Evolutionary conservation across 2,888 invertebrate species (phyloP).

Genomic region (Andrena hattorfiana): DNA sequence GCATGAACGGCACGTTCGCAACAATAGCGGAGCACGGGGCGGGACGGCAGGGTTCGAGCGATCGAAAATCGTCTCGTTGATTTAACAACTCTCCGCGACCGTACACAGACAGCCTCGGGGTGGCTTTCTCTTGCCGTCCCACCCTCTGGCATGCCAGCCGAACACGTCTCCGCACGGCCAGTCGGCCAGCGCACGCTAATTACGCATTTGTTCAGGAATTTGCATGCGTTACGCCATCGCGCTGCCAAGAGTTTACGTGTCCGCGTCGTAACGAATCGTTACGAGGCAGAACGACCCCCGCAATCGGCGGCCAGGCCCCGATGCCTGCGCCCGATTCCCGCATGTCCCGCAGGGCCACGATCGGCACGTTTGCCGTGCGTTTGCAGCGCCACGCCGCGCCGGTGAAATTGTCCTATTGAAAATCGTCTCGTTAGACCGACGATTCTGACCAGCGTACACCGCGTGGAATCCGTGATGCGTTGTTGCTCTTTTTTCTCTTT

Average conservation of each 20-base stretch:
- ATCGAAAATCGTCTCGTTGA: constrained; percentile 76
- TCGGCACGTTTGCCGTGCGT: constrained; percentile 40
- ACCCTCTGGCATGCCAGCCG: constrained; percentile 2
- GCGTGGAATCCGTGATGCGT: constrained; percentile 30
- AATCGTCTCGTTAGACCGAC: constrained; percentile 57
- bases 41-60: constrained; percentile 33
- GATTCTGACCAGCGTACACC: constrained; percentile 34
- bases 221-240: constrained; percentile 77
- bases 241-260: constrained; percentile 65
- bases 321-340: constrained; percentile 2
- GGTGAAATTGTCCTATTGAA: constrained; percentile 57
- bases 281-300: constrained; percentile 41
- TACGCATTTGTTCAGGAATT: constrained; percentile 81
- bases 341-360: constrained; percentile 39
- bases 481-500: not conserved
- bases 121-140: constrained; percentile 32
- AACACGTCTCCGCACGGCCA: constrained; percentile 30
- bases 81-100: constrained; percentile 64
- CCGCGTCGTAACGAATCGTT: constrained; percentile 73
- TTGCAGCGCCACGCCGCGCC: constrained; percentile 13
- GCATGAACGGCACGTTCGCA: constrained; percentile 65
- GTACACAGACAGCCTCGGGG: not conserved
- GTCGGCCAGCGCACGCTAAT: constrained; percentile 73
- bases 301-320: constrained; percentile 17
- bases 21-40: constrained; percentile 63